Percentiles rank a stretch among this genome's conserved stretches.
These are phyloP conservation scores for Ips nitidus DNA, from an alignment of 1,140 invertebrate species.

Conservation along the genomic window DNA sequence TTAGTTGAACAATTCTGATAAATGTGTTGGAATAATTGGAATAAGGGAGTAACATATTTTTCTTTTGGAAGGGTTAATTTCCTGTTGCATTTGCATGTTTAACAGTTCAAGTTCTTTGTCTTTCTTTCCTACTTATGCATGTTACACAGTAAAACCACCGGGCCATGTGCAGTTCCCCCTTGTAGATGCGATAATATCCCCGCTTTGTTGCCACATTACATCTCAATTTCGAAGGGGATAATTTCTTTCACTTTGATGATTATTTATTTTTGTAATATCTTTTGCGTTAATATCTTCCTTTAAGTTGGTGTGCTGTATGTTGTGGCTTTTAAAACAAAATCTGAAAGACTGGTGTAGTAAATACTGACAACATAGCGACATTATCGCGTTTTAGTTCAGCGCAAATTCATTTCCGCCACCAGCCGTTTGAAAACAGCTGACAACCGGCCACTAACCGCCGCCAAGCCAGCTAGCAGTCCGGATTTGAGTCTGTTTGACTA, in stretches of 20 bases:
- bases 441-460: constrained; percentile 2
- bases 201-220: not conserved
- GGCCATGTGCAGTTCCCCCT: constrained; percentile 1
- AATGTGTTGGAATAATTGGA: too few relatives aligned
- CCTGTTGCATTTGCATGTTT: too few relatives aligned
- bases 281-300: too few relatives aligned
- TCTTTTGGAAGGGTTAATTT: too few relatives aligned
- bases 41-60: too few relatives aligned
- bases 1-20: too few relatives aligned
- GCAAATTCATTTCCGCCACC: constrained; percentile 17
- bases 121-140: not conserved
- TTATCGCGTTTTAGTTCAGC: constrained; percentile 1
- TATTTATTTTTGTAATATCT: too few relatives aligned
- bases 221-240: not conserved
- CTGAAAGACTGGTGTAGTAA: too few relatives aligned
- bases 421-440: constrained; percentile 22
- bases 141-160: constrained; percentile 7
- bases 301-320: too few relatives aligned
- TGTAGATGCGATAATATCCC: not conserved
- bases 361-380: constrained; percentile 7
- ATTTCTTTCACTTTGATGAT: not conserved
- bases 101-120: not conserved
- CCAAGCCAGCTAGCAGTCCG: constrained; percentile 11
- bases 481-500: constrained; percentile 1
- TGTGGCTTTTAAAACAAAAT: too few relatives aligned